A percentile compares a stretch with the other conserved stretches of the same genome.
phyloP scores from a whole-genome alignment of 2,113 vertebrate genomes.

The Taxidea taxus region DNA sequence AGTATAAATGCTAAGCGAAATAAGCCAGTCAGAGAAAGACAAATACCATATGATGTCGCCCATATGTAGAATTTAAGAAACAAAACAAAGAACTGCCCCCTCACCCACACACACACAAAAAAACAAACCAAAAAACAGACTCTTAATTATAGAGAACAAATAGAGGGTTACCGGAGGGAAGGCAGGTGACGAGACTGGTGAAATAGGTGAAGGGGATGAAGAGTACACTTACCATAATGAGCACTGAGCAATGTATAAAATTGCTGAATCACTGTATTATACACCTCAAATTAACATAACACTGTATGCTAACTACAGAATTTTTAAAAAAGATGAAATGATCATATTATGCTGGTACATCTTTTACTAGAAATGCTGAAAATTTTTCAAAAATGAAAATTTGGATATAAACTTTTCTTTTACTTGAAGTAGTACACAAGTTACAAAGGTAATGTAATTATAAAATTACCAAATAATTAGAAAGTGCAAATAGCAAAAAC shows the following conservation, averaged over 20 bases:
- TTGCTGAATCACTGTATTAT: neutral
- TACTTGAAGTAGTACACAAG: neutral
- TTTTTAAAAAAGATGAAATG: neutral
- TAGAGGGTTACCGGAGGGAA: neutral
- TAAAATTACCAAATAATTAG: neutral
- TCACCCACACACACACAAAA: too few species aligned
- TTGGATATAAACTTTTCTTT: neutral
- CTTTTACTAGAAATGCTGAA: conserved; percentile 9
- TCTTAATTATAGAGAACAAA: neutral
- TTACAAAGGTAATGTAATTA: neutral
- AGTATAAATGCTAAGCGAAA: neutral
- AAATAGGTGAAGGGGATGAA: neutral
- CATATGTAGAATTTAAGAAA: neutral
- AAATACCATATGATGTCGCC: neutral
- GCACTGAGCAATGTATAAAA: neutral
- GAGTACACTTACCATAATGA: neutral
- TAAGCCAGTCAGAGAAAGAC: neutral
- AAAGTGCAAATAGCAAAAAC: neutral
- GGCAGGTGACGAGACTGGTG: neutral
- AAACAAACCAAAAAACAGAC: neutral
- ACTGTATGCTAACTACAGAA: neutral
- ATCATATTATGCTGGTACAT: neutral
- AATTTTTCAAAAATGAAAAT: neutral
- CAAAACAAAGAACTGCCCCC: neutral
- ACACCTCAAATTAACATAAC: neutral